phyloP scores from a whole-genome alignment of 2,113 vertebrate species.

The Genyomyrus donnyi region DNA sequence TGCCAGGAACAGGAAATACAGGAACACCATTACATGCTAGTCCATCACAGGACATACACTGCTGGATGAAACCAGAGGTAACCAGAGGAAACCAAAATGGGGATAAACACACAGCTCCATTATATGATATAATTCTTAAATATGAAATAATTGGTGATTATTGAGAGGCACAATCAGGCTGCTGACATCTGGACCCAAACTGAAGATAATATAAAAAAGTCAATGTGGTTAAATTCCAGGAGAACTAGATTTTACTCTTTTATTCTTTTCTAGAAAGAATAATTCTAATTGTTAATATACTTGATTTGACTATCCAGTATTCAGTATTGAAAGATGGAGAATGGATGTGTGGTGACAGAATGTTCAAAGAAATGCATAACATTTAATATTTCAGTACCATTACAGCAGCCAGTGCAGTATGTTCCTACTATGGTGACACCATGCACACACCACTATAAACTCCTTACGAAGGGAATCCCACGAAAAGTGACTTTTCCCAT shows the following conservation, averaged over 20 bases:
- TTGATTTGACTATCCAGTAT: neutral
- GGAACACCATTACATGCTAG: neutral
- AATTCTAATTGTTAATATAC: neutral
- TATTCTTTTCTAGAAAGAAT: neutral
- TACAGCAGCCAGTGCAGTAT: neutral
- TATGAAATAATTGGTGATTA: neutral
- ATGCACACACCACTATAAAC: neutral
- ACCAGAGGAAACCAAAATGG: neutral
- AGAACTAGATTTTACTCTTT: neutral
- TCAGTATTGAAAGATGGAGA: neutral
- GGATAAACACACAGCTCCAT: neutral
- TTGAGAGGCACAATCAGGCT: neutral
- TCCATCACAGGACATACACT: neutral
- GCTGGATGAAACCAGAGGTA: neutral
- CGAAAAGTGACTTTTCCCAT: constrained; percentile 36
- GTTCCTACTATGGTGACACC: neutral
- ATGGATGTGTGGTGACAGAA: neutral
- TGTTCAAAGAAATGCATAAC: neutral
- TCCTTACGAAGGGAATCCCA: neutral
- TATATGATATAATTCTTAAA: neutral
- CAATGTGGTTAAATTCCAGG: neutral
- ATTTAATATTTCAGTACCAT: neutral
- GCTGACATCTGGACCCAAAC: neutral
- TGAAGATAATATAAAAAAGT: neutral
- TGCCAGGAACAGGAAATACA: neutral